phyloP scores from a whole-genome alignment of 2,113 vertebrate genomes.

The Cervus canadensis region DNA sequence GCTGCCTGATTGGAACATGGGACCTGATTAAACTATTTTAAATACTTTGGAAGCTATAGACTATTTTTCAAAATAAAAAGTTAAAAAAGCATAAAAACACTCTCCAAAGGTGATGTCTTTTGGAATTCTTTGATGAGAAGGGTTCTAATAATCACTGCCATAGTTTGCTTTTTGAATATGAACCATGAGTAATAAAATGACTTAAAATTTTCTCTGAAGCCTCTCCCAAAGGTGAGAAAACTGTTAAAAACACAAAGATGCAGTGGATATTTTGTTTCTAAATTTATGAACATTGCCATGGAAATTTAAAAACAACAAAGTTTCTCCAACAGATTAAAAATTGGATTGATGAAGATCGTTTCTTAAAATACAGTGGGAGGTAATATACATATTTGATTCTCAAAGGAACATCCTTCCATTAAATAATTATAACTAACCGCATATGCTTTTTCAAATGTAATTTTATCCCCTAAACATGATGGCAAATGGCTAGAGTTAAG shows the following conservation, averaged over 20 bases:
- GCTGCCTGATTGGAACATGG: background rate
- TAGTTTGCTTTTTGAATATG: background rate
- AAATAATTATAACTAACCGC: background rate
- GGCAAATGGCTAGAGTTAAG: background rate
- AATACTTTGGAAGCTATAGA: background rate
- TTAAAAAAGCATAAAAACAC: background rate
- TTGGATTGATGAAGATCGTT: background rate
- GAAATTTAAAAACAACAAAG: background rate
- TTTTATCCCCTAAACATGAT: background rate
- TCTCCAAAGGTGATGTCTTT: background rate
- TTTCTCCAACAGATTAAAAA: slow-evolving; percentile 5
- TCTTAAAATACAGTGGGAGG: background rate
- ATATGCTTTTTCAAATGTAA: background rate
- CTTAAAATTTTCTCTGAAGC: background rate
- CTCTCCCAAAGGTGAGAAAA: background rate
- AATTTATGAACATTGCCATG: background rate
- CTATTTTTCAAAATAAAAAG: background rate
- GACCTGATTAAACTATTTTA: background rate
- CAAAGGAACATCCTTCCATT: background rate
- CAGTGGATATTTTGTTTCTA: background rate
- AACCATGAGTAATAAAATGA: background rate
- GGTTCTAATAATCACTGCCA: background rate
- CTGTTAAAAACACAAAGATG: background rate
- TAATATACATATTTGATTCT: background rate
- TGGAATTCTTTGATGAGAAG: background rate